phyloP scores from a whole-genome alignment of 2,113 vertebrate species.

The Dipodomys merriami region DNA sequence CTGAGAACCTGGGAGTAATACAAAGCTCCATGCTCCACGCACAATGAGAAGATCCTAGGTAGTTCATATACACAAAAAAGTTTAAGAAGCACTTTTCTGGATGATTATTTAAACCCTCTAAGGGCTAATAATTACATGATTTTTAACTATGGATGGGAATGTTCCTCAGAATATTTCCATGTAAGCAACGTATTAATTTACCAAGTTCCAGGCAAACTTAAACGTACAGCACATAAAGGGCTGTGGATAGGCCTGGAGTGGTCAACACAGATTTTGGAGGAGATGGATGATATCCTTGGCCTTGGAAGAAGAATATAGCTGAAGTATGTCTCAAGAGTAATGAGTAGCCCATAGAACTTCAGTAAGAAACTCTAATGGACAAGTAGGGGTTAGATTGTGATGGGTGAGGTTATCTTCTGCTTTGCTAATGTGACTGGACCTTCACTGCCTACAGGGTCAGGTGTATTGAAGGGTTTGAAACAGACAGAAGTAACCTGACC shows the following conservation, averaged over 20 bases:
- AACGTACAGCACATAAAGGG: background rate
- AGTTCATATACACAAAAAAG: background rate
- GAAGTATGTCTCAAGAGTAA: background rate
- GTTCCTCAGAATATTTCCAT: background rate
- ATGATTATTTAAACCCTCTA: constrained; percentile 1
- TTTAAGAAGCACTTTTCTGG: constrained; percentile 29
- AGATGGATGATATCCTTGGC: background rate
- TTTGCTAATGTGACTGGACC: background rate
- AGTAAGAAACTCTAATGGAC: background rate
- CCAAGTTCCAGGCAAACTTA: background rate
- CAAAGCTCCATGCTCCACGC: background rate
- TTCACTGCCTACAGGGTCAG: background rate
- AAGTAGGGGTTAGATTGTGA: background rate
- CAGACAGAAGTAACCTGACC: background rate
- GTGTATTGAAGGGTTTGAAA: constrained; percentile 20
- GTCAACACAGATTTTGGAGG: background rate
- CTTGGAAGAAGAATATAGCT: background rate
- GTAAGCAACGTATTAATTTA: background rate
- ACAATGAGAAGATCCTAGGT: background rate
- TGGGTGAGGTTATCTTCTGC: background rate
- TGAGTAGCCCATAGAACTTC: background rate
- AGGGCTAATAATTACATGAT: background rate
- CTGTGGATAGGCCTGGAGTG: background rate
- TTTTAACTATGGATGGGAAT: background rate
- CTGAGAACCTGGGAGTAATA: background rate